phyloP scores from a whole-genome alignment of 1,140 invertebrate species.

The Teleogryllus occipitalis region DNA sequence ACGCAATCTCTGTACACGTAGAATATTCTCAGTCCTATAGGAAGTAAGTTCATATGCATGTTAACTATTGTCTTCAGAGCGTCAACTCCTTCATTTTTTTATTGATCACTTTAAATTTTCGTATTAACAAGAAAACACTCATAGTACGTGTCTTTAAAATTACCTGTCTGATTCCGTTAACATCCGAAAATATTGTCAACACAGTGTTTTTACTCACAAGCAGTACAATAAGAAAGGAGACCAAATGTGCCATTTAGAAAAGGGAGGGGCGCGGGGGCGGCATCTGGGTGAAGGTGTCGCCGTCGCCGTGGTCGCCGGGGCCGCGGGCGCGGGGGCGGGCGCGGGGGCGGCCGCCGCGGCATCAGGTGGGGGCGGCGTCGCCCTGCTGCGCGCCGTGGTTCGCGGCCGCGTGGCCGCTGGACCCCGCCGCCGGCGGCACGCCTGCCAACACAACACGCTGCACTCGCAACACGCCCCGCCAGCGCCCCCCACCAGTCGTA shows the following conservation, averaged over 20 bases:
- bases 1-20: not conserved
- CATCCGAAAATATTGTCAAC: constrained; percentile 1
- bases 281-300: not conserved
- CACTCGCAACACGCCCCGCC: no score
- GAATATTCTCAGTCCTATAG: not conserved
- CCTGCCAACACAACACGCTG: not conserved
- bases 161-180: not conserved
- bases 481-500: no score
- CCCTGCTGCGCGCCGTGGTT: not conserved
- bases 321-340: no score
- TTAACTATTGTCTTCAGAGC: not conserved
- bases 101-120: not conserved
- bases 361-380: not conserved
- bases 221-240: not conserved
- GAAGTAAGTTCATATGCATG: not conserved
- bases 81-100: not conserved
- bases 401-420: not conserved
- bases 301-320: not conserved
- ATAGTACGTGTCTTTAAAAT: not conserved
- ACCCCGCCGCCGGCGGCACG: not conserved
- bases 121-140: not conserved
- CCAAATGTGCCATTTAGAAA: not conserved
- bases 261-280: not conserved
- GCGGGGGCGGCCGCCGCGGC: no score
- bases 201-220: not conserved